Conservation (phyloP, 2,888 invertebrate genomes). For the Euclidia mi region DNA sequence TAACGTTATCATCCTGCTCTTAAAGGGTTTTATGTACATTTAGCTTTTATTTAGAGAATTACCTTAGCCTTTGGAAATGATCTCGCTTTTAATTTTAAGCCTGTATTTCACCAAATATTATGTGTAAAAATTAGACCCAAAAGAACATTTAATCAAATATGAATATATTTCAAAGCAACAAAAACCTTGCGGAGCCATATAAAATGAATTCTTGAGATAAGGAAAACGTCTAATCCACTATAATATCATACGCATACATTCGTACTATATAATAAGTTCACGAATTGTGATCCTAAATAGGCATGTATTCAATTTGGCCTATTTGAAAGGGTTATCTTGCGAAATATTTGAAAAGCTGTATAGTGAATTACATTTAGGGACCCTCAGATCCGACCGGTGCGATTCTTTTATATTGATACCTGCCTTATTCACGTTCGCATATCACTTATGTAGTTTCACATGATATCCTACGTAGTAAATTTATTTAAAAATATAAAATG, state of each 20-base stretch:
- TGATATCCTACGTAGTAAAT: too few relatives aligned
- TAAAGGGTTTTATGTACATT: too few relatives aligned
- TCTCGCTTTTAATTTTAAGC: too few relatives aligned
- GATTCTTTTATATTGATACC: conserved; percentile 23
- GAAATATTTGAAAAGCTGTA: conserved; percentile 39
- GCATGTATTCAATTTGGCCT: conserved; percentile 42
- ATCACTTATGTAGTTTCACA: too few relatives aligned
- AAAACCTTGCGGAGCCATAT: not conserved
- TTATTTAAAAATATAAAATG: too few relatives aligned
- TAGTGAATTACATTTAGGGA: conserved; percentile 31
- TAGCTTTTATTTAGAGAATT: too few relatives aligned
- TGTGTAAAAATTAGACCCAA: too few relatives aligned
- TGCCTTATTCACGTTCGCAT: not conserved
- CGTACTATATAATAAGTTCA: conserved; percentile 26
- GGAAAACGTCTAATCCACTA: conserved; percentile 1
- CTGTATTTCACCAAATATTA: too few relatives aligned
- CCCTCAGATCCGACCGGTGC: conserved; percentile 31
- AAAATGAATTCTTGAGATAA: not conserved
- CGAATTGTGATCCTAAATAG: conserved; percentile 39
- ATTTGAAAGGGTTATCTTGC: conserved; percentile 41
- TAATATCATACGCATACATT: conserved; percentile 9
- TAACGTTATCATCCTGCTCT: too few relatives aligned
- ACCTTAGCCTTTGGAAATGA: too few relatives aligned
- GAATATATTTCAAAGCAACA: not conserved
- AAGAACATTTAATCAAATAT: not conserved